Evolutionary conservation across 2,797 vertebrate species (phyloP), one percentile per base, ranked within the genome.

Genomic region (Aulostomus chinensis): DNA sequence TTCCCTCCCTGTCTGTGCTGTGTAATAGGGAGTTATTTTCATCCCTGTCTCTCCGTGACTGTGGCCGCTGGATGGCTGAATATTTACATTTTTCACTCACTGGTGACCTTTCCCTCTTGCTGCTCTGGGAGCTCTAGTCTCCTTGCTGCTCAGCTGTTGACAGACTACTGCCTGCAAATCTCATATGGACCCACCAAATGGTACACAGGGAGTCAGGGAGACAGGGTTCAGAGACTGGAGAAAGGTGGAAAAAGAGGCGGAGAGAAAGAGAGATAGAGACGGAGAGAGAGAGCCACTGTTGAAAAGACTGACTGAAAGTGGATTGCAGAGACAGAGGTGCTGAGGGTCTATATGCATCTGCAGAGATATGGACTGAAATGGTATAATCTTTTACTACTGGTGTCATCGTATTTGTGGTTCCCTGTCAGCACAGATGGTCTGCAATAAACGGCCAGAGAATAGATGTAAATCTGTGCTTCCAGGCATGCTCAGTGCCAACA

Each of bases 81-180:
- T 86, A 89, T 89, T 89, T 87, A 85, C 83, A 89, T 88, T 89
- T 87, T 87, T 86, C 86, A 88, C 87, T 83, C 63, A 79, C 83
- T 66, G 59, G 58, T 80, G 74, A 86, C 76, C 81, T 87, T 89
- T 89, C 64, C 73, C 68, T 78, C 80, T 77, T 74, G 70, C 74
- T 62, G 82, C 86, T 83, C 78, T 77, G 86, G 85, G 85, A 88
- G 78, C 81, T 78, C 71, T 72, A 67, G 76, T 81, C 81, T 83
- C 79, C 80, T 81, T 70, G 76, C 78, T 60, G 78, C 73, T 73
- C 78, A 58, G 68, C 77, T 85, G 86, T 83, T 88, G 87, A 89
- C 79, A 78, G 84, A 83, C 74, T 78, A 81, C 70, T 69, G 77
- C 69, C 71, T 78, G 83, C 78, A 85, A 80, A 86, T 86, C 87